Evolutionary conservation across 2,797 vertebrate genomes (phyloP).

Genomic region (Lacerta bilineata): DNA sequence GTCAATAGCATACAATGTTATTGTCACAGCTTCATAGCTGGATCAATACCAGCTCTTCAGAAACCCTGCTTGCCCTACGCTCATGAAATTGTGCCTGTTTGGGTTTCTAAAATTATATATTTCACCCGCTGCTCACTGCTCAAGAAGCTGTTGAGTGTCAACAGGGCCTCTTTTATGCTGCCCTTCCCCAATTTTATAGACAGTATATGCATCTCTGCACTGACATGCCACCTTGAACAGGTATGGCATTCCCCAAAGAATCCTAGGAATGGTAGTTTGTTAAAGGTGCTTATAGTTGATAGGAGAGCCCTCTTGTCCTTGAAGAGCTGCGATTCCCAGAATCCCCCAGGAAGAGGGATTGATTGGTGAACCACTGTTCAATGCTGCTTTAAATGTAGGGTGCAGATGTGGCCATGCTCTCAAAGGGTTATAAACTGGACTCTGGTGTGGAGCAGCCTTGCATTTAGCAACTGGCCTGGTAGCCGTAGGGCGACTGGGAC

Average conservation of each 20-base stretch:
- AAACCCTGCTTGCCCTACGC: conserved; percentile 58
- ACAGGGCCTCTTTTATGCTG: conserved; percentile 20
- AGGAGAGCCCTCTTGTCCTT: too few species aligned
- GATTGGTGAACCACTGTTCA: too few species aligned
- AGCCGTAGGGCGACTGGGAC: too few species aligned
- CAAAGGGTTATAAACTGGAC: background rate
- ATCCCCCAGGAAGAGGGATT: too few species aligned
- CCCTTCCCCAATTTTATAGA: conserved; percentile 18
- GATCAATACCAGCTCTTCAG: conserved; percentile 90
- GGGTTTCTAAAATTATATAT: conserved; percentile 74
- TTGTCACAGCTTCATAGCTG: conserved; percentile 85
- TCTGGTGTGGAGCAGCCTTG: background rate
- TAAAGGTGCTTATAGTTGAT: too few species aligned
- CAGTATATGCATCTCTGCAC: too few species aligned
- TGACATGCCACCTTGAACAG: too few species aligned
- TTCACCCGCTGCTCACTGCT: conserved; percentile 64
- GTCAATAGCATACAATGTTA: conserved; percentile 93
- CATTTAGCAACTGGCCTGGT: background rate
- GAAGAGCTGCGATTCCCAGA: too few species aligned
- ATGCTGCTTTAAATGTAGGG: too few species aligned
- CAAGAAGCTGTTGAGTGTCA: conserved; percentile 31
- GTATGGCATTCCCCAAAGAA: too few species aligned
- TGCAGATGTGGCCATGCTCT: too few species aligned
- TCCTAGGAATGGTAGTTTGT: too few species aligned
- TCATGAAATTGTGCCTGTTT: conserved; percentile 72